Percentiles rank a stretch among this genome's conserved stretches.
phyloP scores from a whole-genome alignment of 2,888 invertebrate genomes.

The Caenorhabditis sp. region DNA sequence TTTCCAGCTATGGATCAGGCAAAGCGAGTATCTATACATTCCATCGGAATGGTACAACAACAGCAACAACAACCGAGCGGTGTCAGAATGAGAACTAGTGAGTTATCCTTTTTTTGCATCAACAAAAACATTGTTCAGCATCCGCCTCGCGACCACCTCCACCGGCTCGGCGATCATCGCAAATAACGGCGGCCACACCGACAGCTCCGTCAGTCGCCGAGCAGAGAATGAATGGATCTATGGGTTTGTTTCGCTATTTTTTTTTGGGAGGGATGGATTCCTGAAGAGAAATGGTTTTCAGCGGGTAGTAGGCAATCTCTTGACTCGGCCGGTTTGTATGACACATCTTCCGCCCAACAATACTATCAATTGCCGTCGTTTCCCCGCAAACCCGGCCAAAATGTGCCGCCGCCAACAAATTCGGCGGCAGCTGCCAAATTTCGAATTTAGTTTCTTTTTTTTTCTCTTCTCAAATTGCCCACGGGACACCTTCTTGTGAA shows the following conservation, averaged over 20 bases:
- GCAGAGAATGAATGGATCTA: conserved; percentile 45
- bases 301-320: conserved; percentile 49
- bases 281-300: no score
- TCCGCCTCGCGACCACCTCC: conserved; percentile 73
- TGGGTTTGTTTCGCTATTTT: conserved; percentile 18
- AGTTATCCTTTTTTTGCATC: neutral
- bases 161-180: conserved; percentile 71
- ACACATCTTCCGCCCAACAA: conserved; percentile 18
- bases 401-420: conserved; percentile 2
- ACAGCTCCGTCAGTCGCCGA: conserved; percentile 67
- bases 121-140: conserved; percentile 12
- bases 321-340: conserved; percentile 45
- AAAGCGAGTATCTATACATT: conserved; percentile 23
- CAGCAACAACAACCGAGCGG: conserved; percentile 9
- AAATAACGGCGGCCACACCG: conserved; percentile 70
- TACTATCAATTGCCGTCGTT: conserved; percentile 32
- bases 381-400: conserved; percentile 2
- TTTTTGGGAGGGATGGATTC: no score
- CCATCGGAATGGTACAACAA: conserved; percentile 9
- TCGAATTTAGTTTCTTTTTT: conserved; percentile 13
- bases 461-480: neutral
- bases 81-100: conserved; percentile 47
- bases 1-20: conserved; percentile 6
- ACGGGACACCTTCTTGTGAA: no score
- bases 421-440: conserved; percentile 32